phyloP scores from a whole-genome alignment of 2,888 invertebrate genomes.

The Drosophila yooni region DNA sequence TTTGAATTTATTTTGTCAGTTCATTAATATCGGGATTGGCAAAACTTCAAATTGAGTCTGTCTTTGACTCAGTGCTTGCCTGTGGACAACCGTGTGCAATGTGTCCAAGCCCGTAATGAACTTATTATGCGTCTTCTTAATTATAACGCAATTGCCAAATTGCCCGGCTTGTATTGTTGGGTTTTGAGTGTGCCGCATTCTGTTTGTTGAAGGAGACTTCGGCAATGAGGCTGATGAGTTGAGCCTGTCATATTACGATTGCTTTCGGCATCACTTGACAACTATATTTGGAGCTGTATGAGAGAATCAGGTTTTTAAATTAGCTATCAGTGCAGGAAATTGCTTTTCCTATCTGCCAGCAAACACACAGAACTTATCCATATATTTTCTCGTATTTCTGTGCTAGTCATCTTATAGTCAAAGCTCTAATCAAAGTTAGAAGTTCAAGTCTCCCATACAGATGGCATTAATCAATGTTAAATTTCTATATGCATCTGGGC shows the following conservation, averaged over 20 bases:
- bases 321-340: neutral
- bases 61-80: conserved; percentile 17
- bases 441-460: neutral
- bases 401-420: neutral
- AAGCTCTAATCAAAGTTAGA: neutral
- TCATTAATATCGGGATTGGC: conserved; percentile 55
- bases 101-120: conserved; percentile 31
- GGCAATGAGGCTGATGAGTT: conserved; percentile 10
- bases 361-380: neutral
- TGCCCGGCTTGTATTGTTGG: neutral
- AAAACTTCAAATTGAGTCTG: conserved; percentile 46
- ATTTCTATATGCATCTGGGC: neutral
- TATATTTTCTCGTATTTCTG: neutral
- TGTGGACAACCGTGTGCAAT: conserved; percentile 33
- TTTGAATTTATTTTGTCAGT: conserved; percentile 16
- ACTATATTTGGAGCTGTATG: neutral
- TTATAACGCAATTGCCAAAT: conserved; percentile 45
- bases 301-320: neutral
- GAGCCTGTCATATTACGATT: neutral
- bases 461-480: neutral
- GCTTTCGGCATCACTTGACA: neutral
- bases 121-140: conserved; percentile 67
- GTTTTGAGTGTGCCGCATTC: conserved; percentile 45
- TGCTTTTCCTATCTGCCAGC: neutral
- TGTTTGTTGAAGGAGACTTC: conserved; percentile 18